Evolutionary conservation across 2,888 invertebrate species (phyloP).

Genomic region (Lottia scabra): DNA sequence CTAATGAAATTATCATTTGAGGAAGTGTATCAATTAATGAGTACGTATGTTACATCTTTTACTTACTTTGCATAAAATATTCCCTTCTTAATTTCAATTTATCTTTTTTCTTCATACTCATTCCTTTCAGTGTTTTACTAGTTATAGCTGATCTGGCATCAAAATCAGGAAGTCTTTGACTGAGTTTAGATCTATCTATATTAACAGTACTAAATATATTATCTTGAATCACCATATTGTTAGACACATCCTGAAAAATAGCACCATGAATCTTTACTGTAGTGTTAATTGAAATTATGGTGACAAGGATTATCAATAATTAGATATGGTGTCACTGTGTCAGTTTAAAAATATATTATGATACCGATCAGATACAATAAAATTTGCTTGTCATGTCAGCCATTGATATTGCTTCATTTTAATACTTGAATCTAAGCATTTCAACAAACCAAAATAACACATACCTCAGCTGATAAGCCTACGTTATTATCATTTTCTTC

Average conservation of each 20-base stretch:
- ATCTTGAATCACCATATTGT: conserved; percentile 6
- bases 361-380: too few relatives aligned
- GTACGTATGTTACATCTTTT: too few relatives aligned
- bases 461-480: too few relatives aligned
- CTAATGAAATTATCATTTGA: too few relatives aligned
- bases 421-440: too few relatives aligned
- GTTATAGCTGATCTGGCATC: conserved; percentile 61
- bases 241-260: not conserved
- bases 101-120: conserved; percentile 61
- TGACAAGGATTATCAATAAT: not conserved
- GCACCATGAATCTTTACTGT: not conserved
- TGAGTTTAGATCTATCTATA: conserved; percentile 32
- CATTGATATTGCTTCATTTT: too few relatives aligned
- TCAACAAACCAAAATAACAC: too few relatives aligned
- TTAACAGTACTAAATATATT: conserved; percentile 50
- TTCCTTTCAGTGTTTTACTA: conserved; percentile 58
- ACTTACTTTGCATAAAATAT: conserved; percentile 60
- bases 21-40: too few relatives aligned
- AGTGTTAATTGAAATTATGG: not conserved
- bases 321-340: too few relatives aligned
- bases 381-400: too few relatives aligned
- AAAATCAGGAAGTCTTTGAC: conserved; percentile 54
- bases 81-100: conserved; percentile 61
- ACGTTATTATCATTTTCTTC: too few relatives aligned
- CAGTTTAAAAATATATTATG: too few relatives aligned